Evolutionary conservation across 1,140 invertebrate species (phyloP), one percentile per base, ranked within the genome.

Genomic region (Hirudo medicinalis): DNA sequence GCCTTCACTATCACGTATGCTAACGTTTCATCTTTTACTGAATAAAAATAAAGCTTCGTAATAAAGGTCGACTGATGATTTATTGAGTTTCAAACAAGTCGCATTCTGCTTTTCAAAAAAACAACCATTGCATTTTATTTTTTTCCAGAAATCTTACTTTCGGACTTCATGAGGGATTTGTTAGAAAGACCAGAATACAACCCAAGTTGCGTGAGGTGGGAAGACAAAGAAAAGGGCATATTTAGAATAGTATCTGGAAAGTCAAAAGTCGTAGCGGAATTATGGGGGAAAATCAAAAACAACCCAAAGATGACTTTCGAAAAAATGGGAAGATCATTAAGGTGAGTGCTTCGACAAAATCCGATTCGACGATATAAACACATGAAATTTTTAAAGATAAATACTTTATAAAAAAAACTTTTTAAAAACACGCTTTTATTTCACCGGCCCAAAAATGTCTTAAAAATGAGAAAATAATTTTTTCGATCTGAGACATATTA

Each of bases 221-320:
- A 95, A 69, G 96, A 98, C 83, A 87, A 95, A 76, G 92, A 96
- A 80, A 92, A 96, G 79, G 94, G 95, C 57, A 91, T 97, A 43
- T 98, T 98, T 85, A 98, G 98, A 83, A 86, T 99, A 77, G 94
- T 99, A 22, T 96, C 99, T 84, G 97, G 93, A 20, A 98, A 99
- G 83, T 94, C 92, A n/a, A 97, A 97, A 82, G 94, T 94, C 17
- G 95, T 99, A 13, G 97, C 94, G 15, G 86, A 91, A 66, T 86
- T 99, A 19, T 99, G 96, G 96, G 96, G 96, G 60, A 85, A 95
- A 78, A 95, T 98, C 85, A 99, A 99, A 84, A 99, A 99, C 83
- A 99, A 99, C 83, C 95, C 94, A 3, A 94, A 97, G 81, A 99
- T 99, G 96, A 99, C 98, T 84, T 99, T 99, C 83, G 96, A 99